Base-by-base conservation (phyloP, 2,888 invertebrate genomes). In the Hypercompe scribonia region DNA sequence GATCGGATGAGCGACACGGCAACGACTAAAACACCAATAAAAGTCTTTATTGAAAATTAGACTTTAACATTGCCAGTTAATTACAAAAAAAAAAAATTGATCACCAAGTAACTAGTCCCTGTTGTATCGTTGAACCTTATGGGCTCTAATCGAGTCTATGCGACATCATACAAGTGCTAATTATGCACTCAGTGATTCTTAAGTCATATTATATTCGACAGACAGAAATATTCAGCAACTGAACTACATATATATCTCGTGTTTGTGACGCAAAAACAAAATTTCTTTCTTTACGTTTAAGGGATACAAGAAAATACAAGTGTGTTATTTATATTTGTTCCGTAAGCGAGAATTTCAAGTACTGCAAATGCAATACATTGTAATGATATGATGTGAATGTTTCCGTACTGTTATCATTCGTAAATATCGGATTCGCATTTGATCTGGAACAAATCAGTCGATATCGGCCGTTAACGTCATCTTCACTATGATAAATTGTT, bases 371-470 rank as follows among this genome's bases (percentile, higher is more conserved):
- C 75, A 77, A 80, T 80, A 77, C 64, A 72, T 77, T 72, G 79
- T 74, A 76, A 77, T 78, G 81, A 82, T 83, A 81, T 79, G 76
- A 84, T 75, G 80, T 79, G 72, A 84, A 81, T 80, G 81, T 82
- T 84, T 84, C 83, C 84, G 80, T 81, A 81, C 75, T 83, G 86
- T 76, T 81, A 85, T 84, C 84, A 87, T 88, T 84, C 87, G 88
- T 88, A 89, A 90, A 89, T 89, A 91, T 91, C 87, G 89, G 85
- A 90, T 90, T 88, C 89, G 84, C 90, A 90, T 92, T 90, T 84
- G 88, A 91, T 91, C 88, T 89, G 88, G 87, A 91, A 90, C 92
- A 91, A 92, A 92, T 92, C 91, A 90, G 89, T 90, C 79, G 87
- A 82, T 88, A 90, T 90, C 88, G 89, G 85, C 86, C 84, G 85